Conservation (phyloP, 1,140 invertebrate species). For the Zaprionus tsacasi region DNA sequence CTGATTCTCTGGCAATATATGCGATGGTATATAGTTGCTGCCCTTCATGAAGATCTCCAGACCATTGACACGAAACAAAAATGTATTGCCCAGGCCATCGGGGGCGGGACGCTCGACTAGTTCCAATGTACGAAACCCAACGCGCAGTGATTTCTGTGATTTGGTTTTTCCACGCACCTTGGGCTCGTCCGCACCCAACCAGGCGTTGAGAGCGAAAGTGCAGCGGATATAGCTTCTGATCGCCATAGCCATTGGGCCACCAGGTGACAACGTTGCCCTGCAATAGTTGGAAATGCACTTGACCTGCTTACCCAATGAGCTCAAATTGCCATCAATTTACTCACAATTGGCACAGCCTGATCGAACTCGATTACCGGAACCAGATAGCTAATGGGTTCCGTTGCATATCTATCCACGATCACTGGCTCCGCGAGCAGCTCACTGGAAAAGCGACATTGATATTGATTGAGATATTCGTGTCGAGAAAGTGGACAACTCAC, state of each 20-base stretch:
- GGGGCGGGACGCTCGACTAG: conserved; percentile 88
- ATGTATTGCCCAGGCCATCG: conserved; percentile 88
- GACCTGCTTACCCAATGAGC: conserved; percentile 33
- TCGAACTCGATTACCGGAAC: conserved; percentile 73
- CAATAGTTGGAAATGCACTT: conserved; percentile 33
- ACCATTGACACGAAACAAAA: conserved; percentile 95
- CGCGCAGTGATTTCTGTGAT: conserved; percentile 85
- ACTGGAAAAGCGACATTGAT: conserved; percentile 35
- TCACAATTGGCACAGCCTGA: conserved; percentile 72
- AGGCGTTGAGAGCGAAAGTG: conserved; percentile 85
- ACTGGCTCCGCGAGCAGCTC: conserved; percentile 70
- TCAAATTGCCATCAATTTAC: conserved; percentile 51
- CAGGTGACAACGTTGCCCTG: conserved; percentile 88
- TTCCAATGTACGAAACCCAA: conserved; percentile 96
- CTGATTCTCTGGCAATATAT: conserved; percentile 93
- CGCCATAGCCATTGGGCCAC: conserved; percentile 98
- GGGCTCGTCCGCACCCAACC: conserved; percentile 46
- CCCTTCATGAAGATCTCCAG: conserved; percentile 97
- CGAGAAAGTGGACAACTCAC: conserved; percentile 55
- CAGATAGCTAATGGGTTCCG: conserved; percentile 57
- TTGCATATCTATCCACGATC: conserved; percentile 52
- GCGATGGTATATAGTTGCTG: conserved; percentile 97
- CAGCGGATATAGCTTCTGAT: conserved; percentile 91
- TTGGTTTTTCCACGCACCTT: conserved; percentile 64
- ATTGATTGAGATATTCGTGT: too few relatives aligned